Conservation (phyloP, 2,797 vertebrate species). For the Corythornis leucogaster region DNA sequence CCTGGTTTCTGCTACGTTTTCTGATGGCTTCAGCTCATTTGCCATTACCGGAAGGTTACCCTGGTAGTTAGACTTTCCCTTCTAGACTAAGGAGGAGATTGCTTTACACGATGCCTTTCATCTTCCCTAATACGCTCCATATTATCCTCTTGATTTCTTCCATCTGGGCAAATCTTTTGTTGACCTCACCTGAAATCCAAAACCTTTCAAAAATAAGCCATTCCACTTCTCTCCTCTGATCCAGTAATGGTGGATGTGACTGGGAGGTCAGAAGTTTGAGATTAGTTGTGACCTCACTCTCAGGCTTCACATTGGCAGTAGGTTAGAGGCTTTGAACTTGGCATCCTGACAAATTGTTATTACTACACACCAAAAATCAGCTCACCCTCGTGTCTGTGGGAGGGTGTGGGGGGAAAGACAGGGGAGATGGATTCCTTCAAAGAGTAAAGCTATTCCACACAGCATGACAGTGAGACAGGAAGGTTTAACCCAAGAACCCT, state of each 20-base stretch:
- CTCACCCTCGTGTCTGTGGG: neutral
- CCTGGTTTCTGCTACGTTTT: conserved; percentile 17
- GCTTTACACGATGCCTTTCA: conserved; percentile 54
- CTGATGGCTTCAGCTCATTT: neutral
- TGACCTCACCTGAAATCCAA: conserved; percentile 69
- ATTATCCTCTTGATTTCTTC: conserved; percentile 68
- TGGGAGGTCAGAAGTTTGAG: conserved; percentile 55
- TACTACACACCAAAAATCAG: conserved; percentile 44
- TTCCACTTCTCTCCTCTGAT: conserved; percentile 36
- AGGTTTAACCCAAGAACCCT: conserved; percentile 24
- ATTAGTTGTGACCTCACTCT: conserved; percentile 49
- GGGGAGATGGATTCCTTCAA: conserved; percentile 41
- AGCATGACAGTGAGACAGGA: conserved; percentile 49
- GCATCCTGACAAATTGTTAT: conserved; percentile 62
- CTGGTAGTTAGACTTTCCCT: conserved; percentile 22
- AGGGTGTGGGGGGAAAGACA: neutral
- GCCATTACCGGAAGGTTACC: neutral
- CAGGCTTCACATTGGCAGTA: conserved; percentile 1
- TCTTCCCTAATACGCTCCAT: conserved; percentile 56
- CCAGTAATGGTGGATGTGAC: conserved; percentile 26
- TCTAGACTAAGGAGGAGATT: conserved; percentile 29
- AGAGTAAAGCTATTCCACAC: conserved; percentile 52
- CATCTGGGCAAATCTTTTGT: conserved; percentile 65
- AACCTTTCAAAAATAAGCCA: conserved; percentile 51
- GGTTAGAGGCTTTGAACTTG: conserved; percentile 65